phyloP scores from a whole-genome alignment of 1,140 invertebrate genomes.

The Contarinia nasturtii region DNA sequence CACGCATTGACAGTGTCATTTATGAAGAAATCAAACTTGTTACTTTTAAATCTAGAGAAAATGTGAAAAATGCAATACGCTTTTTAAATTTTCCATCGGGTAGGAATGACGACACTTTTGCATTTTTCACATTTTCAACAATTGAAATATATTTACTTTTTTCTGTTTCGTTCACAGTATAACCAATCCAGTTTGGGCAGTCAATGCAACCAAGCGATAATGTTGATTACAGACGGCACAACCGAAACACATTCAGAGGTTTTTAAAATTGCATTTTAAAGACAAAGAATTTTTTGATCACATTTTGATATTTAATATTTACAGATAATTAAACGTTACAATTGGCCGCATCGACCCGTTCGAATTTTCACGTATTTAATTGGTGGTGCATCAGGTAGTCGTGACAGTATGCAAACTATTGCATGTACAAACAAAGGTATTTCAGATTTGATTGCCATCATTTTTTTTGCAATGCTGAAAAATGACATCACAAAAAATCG shows the following conservation, averaged over 20 bases:
- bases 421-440: slow-evolving; percentile 91
- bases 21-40: no score
- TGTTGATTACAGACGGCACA: slow-evolving; percentile 87
- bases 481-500: background rate
- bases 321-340: slow-evolving; percentile 59
- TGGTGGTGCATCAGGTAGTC: slow-evolving; percentile 75
- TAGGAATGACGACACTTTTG: slow-evolving; percentile 24
- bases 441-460: background rate
- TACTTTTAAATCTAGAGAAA: no score
- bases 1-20: no score
- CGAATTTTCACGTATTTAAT: slow-evolving; percentile 93
- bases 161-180: slow-evolving; percentile 31
- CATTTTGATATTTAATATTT: background rate
- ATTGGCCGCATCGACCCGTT: slow-evolving; percentile 78
- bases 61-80: slow-evolving; percentile 62
- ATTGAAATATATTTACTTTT: no score
- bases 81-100: slow-evolving; percentile 80
- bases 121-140: no score
- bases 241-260: slow-evolving; percentile 33
- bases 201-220: slow-evolving; percentile 95
- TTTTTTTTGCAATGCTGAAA: background rate
- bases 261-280: slow-evolving; percentile 4
- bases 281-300: background rate
- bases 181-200: slow-evolving; percentile 62
- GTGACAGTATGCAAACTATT: slow-evolving; percentile 73